phyloP scores from a whole-genome alignment of 2,888 invertebrate species.

The Colletes collaris region DNA sequence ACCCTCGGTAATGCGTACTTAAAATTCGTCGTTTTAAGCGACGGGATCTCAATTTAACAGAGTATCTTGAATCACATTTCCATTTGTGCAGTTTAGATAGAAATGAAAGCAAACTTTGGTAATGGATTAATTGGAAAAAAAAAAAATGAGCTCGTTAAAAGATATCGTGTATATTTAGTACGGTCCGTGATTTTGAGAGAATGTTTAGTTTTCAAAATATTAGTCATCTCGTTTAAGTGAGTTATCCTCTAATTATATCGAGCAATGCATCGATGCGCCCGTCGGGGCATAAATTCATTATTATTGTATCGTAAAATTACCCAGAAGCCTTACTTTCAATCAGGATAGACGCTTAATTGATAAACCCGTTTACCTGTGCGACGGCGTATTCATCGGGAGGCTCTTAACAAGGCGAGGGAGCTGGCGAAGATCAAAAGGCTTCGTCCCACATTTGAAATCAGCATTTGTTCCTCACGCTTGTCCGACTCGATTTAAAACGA shows the following conservation, averaged over 20 bases:
- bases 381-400: slow-evolving; percentile 17
- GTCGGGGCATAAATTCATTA: neutral
- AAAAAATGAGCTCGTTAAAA: no score
- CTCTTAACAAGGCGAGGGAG: slow-evolving; percentile 53
- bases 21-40: no score
- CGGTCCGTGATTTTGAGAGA: no score
- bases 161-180: no score
- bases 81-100: no score
- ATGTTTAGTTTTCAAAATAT: neutral
- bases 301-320: slow-evolving; percentile 17
- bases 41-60: no score
- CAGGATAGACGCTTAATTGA: slow-evolving; percentile 25
- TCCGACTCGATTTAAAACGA: slow-evolving; percentile 71
- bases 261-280: neutral
- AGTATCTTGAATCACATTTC: no score
- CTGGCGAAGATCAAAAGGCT: slow-evolving; percentile 67
- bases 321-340: slow-evolving; percentile 12
- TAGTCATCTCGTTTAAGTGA: neutral
- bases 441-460: slow-evolving; percentile 63
- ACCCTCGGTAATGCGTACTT: no score
- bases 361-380: slow-evolving; percentile 39
- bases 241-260: slow-evolving; percentile 13
- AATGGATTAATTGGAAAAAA: no score
- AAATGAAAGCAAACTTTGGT: no score
- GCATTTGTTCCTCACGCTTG: slow-evolving; percentile 72